Conservation (phyloP, 2,113 vertebrate genomes). For the Catharus bicknelli region DNA sequence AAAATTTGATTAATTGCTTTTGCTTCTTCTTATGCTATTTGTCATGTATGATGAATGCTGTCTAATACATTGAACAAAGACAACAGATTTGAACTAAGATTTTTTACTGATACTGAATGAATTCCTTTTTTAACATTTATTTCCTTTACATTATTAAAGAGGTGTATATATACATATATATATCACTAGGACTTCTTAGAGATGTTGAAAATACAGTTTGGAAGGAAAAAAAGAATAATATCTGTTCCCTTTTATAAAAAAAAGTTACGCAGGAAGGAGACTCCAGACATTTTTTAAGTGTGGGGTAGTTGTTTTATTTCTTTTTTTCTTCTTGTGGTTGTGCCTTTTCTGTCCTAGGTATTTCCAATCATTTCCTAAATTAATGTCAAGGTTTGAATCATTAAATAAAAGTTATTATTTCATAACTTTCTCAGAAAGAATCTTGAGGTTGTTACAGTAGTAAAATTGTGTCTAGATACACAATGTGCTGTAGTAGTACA, state of each 20-base stretch:
- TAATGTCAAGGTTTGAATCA: background rate
- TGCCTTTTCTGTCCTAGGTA: background rate
- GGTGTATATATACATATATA: background rate
- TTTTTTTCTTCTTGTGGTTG: background rate
- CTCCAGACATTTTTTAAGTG: background rate
- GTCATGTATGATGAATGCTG: background rate
- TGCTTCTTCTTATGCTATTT: background rate
- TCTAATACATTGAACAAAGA: background rate
- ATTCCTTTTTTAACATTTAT: background rate
- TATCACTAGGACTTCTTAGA: background rate
- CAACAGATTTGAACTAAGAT: background rate
- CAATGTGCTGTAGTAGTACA: background rate
- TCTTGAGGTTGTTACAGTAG: background rate
- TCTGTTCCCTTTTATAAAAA: rapidly evolving
- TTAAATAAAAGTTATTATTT: background rate
- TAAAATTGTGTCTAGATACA: background rate
- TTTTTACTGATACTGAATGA: background rate
- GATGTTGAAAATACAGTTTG: background rate
- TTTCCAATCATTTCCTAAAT: background rate
- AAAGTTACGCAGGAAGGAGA: background rate
- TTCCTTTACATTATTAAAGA: background rate
- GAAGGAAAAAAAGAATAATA: background rate
- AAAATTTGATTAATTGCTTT: background rate
- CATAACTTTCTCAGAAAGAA: background rate
- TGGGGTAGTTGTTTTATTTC: rapidly evolving